phyloP scores from a whole-genome alignment of 1,140 invertebrate genomes.

The Hirudo medicinalis region DNA sequence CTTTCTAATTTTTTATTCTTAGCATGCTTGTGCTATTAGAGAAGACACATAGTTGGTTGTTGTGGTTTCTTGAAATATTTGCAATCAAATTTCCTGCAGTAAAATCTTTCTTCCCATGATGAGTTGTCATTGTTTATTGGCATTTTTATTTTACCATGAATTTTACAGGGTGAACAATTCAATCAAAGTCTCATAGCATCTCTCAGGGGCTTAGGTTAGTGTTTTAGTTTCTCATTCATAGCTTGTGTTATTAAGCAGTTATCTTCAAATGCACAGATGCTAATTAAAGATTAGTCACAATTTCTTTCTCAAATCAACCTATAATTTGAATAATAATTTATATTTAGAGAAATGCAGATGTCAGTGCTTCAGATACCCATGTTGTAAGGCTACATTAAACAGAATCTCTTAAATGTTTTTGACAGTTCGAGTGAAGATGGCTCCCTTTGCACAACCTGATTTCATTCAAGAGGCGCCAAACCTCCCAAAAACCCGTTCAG shows the following conservation, averaged over 20 bases:
- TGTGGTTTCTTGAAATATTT: not conserved
- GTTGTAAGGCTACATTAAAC: too few relatives aligned
- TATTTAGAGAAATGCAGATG: too few relatives aligned
- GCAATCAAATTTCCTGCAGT: too few relatives aligned
- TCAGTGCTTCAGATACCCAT: too few relatives aligned
- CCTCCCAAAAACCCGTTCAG: slow-evolving; percentile 42
- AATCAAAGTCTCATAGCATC: slow-evolving; percentile 57
- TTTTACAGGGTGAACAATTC: slow-evolving; percentile 46
- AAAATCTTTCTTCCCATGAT: not conserved
- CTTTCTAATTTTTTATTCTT: not conserved
- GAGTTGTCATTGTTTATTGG: not conserved
- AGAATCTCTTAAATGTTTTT: not conserved
- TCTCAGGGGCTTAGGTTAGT: slow-evolving; percentile 57
- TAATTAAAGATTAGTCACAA: too few relatives aligned
- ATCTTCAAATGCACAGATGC: too few relatives aligned
- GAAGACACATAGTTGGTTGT: not conserved
- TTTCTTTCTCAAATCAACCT: too few relatives aligned
- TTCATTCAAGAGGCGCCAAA: slow-evolving; percentile 32
- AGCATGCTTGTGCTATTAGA: not conserved
- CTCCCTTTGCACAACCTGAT: slow-evolving; percentile 89
- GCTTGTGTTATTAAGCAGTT: too few relatives aligned
- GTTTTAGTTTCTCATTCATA: not conserved
- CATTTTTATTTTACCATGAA: not conserved
- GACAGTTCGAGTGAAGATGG: slow-evolving; percentile 75
- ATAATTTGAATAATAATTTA: too few relatives aligned